Conservation (phyloP, 2,113 vertebrate species). For the Oryzias melastigma region DNA sequence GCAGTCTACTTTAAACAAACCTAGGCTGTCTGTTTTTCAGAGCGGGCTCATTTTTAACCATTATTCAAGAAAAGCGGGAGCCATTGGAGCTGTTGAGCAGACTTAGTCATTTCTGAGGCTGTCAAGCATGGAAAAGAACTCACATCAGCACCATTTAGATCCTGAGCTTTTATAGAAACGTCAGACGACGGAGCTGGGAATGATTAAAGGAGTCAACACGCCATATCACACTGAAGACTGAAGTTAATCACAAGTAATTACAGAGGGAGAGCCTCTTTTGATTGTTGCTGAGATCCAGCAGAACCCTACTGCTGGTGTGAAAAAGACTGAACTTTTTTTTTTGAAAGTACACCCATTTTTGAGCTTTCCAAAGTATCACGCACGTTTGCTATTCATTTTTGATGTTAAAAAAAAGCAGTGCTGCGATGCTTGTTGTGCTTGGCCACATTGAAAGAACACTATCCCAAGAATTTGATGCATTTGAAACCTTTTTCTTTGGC, state of each 20-base stretch:
- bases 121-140: slow-evolving; percentile 57
- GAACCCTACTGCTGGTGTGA: slow-evolving; percentile 29
- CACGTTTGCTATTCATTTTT: slow-evolving; percentile 29
- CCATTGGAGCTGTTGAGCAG: slow-evolving; percentile 31
- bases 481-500: slow-evolving; percentile 53
- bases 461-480: slow-evolving; percentile 72
- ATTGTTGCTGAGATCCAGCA: slow-evolving; percentile 33
- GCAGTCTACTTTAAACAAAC: slow-evolving; percentile 68
- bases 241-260: slow-evolving; percentile 62
- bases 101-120: slow-evolving; percentile 67
- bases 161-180: slow-evolving; percentile 65
- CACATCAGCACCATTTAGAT: slow-evolving; percentile 68
- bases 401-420: slow-evolving; percentile 54
- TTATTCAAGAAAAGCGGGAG: slow-evolving; percentile 40
- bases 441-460: slow-evolving; percentile 58
- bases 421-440: slow-evolving; percentile 65
- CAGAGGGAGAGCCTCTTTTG: slow-evolving; percentile 34
- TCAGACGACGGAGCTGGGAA: slow-evolving; percentile 68
- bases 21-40: slow-evolving; percentile 36
- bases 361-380: slow-evolving; percentile 24
- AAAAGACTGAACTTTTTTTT: slow-evolving; percentile 18
- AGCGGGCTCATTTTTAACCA: slow-evolving; percentile 32
- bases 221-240: slow-evolving; percentile 36
- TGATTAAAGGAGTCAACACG: slow-evolving; percentile 61
- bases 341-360: slow-evolving; percentile 4